Evolutionary conservation across 1,140 invertebrate genomes (phyloP).

Genomic region (Pogonus chalceus): DNA sequence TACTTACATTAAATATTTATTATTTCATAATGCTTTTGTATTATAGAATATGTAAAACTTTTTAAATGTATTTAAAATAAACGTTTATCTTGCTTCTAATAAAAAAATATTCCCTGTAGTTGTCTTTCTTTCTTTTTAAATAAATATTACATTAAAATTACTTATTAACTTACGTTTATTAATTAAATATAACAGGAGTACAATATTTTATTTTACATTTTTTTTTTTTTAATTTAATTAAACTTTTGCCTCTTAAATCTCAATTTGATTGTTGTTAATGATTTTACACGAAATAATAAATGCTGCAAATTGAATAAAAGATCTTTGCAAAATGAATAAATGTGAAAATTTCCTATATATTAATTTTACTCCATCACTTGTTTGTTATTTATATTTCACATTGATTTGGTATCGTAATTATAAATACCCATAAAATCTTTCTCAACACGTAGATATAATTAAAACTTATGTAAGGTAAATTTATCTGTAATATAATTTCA

Average conservation of each 20-base stretch:
- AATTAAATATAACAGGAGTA: conserved; percentile 35
- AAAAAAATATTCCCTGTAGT: not conserved
- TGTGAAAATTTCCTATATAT: not conserved
- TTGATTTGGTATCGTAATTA: too few species aligned
- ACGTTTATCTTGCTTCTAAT: too few species aligned
- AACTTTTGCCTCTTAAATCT: not conserved
- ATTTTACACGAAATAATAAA: not conserved
- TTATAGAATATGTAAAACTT: too few species aligned
- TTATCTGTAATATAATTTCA: too few species aligned
- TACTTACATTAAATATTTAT: too few species aligned
- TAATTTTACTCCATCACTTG: too few species aligned
- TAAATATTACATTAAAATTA: not conserved
- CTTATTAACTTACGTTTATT: conserved; percentile 30
- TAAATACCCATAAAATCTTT: too few species aligned
- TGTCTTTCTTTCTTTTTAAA: not conserved
- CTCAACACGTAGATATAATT: too few species aligned
- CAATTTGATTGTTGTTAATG: not conserved
- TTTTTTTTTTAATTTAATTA: conserved; percentile 19
- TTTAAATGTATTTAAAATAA: too few species aligned
- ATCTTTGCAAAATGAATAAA: not conserved
- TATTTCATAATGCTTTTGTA: too few species aligned
- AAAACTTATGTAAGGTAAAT: too few species aligned
- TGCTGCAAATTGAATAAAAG: not conserved
- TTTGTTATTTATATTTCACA: too few species aligned
- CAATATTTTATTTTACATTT: conserved; percentile 33